Conservation (phyloP, 2,797 vertebrate genomes). For the Melanotaenia maccullochi region DNA sequence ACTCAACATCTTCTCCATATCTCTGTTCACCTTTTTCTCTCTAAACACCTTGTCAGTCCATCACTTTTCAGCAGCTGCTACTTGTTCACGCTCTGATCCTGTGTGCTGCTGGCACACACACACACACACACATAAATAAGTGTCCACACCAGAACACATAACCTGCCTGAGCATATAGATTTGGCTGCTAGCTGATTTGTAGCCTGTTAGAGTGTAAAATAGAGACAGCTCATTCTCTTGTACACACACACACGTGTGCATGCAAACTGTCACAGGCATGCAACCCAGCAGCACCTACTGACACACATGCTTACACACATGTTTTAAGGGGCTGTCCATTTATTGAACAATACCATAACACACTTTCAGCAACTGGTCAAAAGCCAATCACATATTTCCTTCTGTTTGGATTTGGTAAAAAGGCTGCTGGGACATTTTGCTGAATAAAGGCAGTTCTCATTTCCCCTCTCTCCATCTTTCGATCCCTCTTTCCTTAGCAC, state of each 20-base stretch:
- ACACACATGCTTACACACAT: conserved; percentile 1
- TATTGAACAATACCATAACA: conserved; percentile 18
- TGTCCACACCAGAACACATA: neutral
- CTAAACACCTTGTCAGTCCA: conserved; percentile 61
- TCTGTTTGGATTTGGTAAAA: conserved; percentile 57
- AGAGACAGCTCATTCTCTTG: conserved; percentile 37
- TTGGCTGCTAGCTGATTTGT: conserved; percentile 76
- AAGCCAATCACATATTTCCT: conserved; percentile 58
- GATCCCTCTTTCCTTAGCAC: conserved; percentile 38
- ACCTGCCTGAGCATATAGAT: conserved; percentile 42
- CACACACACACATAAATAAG: conserved; percentile 20
- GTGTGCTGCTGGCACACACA: conserved; percentile 11
- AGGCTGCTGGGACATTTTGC: conserved; percentile 50
- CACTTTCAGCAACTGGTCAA: conserved; percentile 31
- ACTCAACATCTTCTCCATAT: neutral
- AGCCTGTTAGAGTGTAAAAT: conserved; percentile 64
- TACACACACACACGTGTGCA: conserved; percentile 9
- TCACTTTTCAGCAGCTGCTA: conserved; percentile 75
- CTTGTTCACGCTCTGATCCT: conserved; percentile 64
- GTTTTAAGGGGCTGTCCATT: neutral
- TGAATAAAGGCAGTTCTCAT: conserved; percentile 49
- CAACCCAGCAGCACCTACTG: conserved; percentile 16
- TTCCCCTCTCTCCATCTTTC: conserved; percentile 52
- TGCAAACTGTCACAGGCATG: conserved; percentile 1
- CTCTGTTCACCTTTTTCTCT: conserved; percentile 37